phyloP scores from a whole-genome alignment of 2,113 vertebrate species.

The Hippocampus guttulatus region DNA sequence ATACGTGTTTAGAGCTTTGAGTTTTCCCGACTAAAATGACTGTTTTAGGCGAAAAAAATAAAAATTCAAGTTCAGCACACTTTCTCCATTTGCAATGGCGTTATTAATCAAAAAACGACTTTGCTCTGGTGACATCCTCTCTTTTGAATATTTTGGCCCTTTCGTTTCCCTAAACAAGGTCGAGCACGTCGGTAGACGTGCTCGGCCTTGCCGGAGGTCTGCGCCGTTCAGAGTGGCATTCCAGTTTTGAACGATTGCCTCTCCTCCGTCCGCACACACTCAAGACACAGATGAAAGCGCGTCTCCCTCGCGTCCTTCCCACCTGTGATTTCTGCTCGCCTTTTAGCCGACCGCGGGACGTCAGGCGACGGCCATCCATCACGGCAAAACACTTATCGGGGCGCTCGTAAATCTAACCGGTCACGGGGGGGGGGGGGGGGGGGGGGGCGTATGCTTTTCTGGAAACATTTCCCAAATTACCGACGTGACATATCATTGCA shows the following conservation, averaged over 20 bases:
- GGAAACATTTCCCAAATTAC: constrained; percentile 48
- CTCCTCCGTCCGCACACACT: not conserved
- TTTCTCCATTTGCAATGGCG: no score
- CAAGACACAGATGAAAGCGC: constrained; percentile 27
- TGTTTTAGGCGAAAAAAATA: no score
- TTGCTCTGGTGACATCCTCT: no score
- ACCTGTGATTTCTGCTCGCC: constrained; percentile 38
- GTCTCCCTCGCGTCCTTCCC: constrained; percentile 41
- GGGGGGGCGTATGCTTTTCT: constrained; percentile 34
- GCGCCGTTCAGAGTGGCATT: not conserved
- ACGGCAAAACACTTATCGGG: constrained; percentile 29
- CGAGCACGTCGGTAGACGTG: not conserved
- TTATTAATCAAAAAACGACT: no score
- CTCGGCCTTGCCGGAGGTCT: not conserved
- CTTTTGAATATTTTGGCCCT: not conserved
- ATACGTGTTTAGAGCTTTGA: no score
- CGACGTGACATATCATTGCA: constrained; percentile 38
- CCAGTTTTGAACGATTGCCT: not conserved
- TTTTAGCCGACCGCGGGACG: constrained; percentile 52
- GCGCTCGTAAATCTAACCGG: constrained; percentile 52
- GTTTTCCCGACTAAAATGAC: no score
- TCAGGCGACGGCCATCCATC: constrained; percentile 50
- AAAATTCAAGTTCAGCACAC: no score
- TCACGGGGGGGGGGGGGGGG: constrained; percentile 14
- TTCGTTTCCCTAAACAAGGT: not conserved